Conservation (phyloP, 2,113 vertebrate species). For the Opisthocomus hoazin region DNA sequence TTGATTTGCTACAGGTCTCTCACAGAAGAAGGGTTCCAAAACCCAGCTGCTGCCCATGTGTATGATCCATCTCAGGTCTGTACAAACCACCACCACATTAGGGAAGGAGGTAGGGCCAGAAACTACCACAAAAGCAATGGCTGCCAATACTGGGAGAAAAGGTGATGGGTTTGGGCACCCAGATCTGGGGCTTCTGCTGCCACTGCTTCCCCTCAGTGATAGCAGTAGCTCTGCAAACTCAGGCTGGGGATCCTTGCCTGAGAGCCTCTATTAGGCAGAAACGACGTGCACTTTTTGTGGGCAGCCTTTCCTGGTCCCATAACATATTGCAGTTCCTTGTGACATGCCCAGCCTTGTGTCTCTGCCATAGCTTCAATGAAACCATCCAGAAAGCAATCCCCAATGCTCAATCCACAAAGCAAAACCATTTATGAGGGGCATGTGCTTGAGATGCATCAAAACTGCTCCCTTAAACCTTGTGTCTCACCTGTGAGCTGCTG, state of each 20-base stretch:
- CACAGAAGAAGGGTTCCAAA: background rate
- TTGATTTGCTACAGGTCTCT: background rate
- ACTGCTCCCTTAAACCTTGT: background rate
- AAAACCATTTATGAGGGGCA: background rate
- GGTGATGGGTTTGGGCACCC: background rate
- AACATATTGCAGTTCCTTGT: background rate
- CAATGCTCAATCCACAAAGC: background rate
- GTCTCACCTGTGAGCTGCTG: background rate
- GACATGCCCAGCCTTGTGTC: background rate
- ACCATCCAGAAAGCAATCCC: background rate
- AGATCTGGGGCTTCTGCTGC: background rate
- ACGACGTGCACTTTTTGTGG: fast-evolving
- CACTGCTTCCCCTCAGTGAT: background rate
- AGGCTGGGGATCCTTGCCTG: background rate
- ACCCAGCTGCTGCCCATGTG: background rate
- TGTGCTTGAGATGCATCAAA: background rate
- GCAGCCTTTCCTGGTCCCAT: background rate
- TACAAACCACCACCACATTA: background rate
- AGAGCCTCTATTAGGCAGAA: background rate
- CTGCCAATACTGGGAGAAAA: background rate
- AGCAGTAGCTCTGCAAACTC: background rate
- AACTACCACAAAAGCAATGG: background rate
- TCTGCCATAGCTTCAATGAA: background rate
- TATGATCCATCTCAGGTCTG: background rate
- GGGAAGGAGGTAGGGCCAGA: background rate